Conservation (phyloP, 2,888 invertebrate species). For the Tenthredo distinguenda region DNA sequence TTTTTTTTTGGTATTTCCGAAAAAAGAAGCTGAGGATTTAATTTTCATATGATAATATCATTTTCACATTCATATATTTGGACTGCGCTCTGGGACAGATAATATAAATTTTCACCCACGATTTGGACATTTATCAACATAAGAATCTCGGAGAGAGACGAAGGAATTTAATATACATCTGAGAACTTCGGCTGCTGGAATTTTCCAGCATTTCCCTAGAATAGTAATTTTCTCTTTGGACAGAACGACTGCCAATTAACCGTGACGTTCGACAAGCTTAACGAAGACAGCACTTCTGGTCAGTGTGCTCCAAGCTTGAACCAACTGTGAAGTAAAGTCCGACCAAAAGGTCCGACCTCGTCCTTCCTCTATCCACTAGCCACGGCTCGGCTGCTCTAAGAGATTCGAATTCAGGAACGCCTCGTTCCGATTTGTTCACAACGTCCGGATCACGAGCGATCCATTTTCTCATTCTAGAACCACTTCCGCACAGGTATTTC, state of each 20-base stretch:
- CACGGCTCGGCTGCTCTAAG: background rate
- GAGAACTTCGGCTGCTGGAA: background rate
- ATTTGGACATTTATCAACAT: background rate
- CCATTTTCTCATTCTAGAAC: background rate
- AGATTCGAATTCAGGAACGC: constrained; percentile 8
- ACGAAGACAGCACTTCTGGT: constrained; percentile 26
- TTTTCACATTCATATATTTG: background rate
- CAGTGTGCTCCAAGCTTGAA: background rate
- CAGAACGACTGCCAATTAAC: constrained; percentile 41
- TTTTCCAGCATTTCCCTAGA: constrained; percentile 15
- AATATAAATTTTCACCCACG: background rate
- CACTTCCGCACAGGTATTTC: background rate
- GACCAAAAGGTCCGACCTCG: constrained; percentile 4
- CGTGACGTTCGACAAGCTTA: constrained; percentile 43
- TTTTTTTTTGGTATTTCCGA: background rate
- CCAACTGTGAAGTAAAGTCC: background rate
- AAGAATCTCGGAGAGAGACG: background rate
- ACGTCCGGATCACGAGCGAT: constrained; percentile 22
- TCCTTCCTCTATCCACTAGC: background rate
- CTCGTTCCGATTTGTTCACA: constrained; percentile 28
- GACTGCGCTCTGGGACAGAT: background rate
- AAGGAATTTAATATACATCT: constrained; percentile 41
- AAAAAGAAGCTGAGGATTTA: background rate
- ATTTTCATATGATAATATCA: background rate
- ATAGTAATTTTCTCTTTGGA: constrained; percentile 36